Percentiles rank a stretch among this genome's conserved stretches.
These are phyloP conservation scores for Caradrina clavipalpis DNA, from an alignment of 2,888 invertebrate species.

Conservation along the genomic window DNA sequence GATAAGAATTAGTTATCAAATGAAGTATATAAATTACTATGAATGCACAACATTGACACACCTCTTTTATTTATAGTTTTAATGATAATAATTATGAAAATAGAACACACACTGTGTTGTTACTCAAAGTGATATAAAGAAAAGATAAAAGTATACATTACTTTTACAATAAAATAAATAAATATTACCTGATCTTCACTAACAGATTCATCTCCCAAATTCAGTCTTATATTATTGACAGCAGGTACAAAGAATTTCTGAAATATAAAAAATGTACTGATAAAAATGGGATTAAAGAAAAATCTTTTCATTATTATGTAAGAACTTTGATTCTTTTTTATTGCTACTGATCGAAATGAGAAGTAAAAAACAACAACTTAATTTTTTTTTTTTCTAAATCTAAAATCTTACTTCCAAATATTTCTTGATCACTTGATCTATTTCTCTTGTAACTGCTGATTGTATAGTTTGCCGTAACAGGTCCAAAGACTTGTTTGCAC, in stretches of 20 bases:
- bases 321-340: neutral
- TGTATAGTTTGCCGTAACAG: slow-evolving; percentile 94
- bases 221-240: slow-evolving; percentile 94
- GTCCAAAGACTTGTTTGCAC: slow-evolving; percentile 94
- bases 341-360: neutral
- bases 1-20: neutral
- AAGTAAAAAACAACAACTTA: neutral
- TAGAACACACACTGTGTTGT: neutral
- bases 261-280: slow-evolving; percentile 69
- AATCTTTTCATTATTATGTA: neutral
- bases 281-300: neutral
- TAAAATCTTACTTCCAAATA: slow-evolving; percentile 92
- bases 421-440: slow-evolving; percentile 94
- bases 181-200: slow-evolving; percentile 93
- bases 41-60: neutral
- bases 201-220: slow-evolving; percentile 94
- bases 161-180: neutral
- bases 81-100: neutral
- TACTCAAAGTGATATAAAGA: neutral
- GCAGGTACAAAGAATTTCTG: slow-evolving; percentile 96
- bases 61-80: neutral
- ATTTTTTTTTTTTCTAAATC: neutral
- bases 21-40: neutral
- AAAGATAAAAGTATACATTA: neutral
- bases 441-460: slow-evolving; percentile 94